These are phyloP conservation scores for Pangasius sanitwongsei DNA, from an alignment of 2,797 vertebrate genomes.

Conservation along the genomic window DNA sequence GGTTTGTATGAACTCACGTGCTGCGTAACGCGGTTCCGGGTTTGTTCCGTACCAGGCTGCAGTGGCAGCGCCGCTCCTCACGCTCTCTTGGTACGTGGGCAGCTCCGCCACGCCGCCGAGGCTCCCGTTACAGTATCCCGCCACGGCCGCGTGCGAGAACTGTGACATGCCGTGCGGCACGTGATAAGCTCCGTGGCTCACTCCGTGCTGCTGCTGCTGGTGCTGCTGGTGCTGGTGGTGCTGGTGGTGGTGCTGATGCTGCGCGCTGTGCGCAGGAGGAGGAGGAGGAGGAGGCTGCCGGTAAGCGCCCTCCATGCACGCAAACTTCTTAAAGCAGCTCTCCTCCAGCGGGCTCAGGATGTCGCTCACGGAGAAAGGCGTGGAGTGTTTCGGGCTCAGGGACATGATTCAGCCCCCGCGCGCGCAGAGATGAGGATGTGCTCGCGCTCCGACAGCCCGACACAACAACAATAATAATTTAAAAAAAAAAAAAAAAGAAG, in stretches of 20 bases:
- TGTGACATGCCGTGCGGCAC: constrained; percentile 82
- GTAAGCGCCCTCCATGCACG: constrained; percentile 81
- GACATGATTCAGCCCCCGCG: constrained; percentile 85
- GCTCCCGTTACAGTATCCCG: constrained; percentile 87
- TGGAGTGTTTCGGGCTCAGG: constrained; percentile 94
- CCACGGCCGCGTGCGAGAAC: constrained; percentile 83
- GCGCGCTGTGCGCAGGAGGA: neutral
- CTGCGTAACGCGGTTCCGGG: constrained; percentile 87
- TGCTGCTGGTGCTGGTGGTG: constrained; percentile 54
- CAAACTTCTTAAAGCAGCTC: constrained; percentile 88
- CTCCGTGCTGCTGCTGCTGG: constrained; percentile 64
- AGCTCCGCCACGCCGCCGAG: constrained; percentile 85
- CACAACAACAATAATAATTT: constrained; percentile 20
- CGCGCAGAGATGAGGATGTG: constrained; percentile 50
- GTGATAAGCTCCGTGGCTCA: constrained; percentile 76
- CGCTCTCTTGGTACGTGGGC: constrained; percentile 85
- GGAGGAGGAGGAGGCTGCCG: constrained; percentile 59
- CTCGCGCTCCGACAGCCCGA: constrained; percentile 54
- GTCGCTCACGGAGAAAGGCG: constrained; percentile 92
- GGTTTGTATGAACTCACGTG: constrained; percentile 79
- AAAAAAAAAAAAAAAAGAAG: neutral
- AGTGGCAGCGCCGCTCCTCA: constrained; percentile 80
- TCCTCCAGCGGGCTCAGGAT: constrained; percentile 95
- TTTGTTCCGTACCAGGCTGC: constrained; percentile 86
- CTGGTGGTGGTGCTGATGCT: constrained; percentile 2